Percentiles rank a stretch among this genome's conserved stretches.
Evolutionary conservation across 2,113 vertebrate species (phyloP).

Genomic region (Albula glossodonta): DNA sequence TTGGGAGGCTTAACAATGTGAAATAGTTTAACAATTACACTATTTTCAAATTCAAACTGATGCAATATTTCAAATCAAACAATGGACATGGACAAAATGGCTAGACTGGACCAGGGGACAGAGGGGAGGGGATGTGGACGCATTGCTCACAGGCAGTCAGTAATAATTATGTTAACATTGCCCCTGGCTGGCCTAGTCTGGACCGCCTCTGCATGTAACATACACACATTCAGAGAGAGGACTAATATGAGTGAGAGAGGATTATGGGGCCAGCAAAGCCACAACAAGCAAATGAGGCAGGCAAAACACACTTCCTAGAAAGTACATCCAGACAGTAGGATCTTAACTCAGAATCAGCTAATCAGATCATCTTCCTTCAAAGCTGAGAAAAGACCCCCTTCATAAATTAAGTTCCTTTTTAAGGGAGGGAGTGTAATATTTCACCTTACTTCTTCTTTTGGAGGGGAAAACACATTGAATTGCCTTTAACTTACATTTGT

Average conservation of each 20-base stretch:
- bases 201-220: not conserved
- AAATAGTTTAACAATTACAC: too few relatives aligned
- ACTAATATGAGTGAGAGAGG: not conserved
- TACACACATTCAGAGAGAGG: not conserved
- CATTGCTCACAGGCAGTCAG: not conserved
- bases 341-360: slow-evolving; percentile 45
- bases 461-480: not conserved
- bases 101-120: slow-evolving; percentile 27
- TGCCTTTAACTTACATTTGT: too few relatives aligned
- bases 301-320: not conserved
- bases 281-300: not conserved
- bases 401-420: not conserved
- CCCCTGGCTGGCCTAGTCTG: not conserved
- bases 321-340: slow-evolving; percentile 49
- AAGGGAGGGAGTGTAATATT: not conserved
- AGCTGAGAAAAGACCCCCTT: slow-evolving; percentile 3
- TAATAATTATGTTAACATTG: not conserved
- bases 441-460: too few relatives aligned
- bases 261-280: not conserved
- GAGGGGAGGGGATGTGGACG: not conserved
- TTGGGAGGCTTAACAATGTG: too few relatives aligned
- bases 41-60: too few relatives aligned
- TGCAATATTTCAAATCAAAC: too few relatives aligned
- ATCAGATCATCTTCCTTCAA: slow-evolving; percentile 51
- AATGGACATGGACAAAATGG: too few relatives aligned